Percentiles rank a stretch among this genome's conserved stretches.
Conservation (phyloP, 2,888 invertebrate genomes). For the Dicyrtomina minuta region DNA sequence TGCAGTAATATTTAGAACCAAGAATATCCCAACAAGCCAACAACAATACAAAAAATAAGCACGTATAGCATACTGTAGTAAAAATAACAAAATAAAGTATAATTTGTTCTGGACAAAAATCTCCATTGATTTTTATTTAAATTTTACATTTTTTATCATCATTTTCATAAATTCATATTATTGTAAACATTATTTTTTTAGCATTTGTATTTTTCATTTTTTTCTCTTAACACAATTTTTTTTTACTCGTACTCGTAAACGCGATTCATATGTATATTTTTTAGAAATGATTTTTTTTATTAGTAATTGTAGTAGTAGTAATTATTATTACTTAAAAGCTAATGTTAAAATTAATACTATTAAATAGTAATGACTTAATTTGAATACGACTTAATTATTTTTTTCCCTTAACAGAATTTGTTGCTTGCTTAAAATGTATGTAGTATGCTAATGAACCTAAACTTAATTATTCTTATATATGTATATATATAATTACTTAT, state of each 20-base stretch:
- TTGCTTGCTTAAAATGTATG: slow-evolving; percentile 2
- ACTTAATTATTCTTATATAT: background rate
- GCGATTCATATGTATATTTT: background rate
- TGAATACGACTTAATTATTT: no score
- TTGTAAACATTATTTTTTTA: slow-evolving; percentile 7
- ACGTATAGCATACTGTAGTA: no score
- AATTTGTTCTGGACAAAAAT: slow-evolving; percentile 6
- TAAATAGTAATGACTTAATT: background rate
- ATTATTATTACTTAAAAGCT: background rate
- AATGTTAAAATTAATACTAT: background rate
- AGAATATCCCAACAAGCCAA: no score
- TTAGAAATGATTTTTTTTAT: background rate
- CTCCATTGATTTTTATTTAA: slow-evolving; percentile 8
- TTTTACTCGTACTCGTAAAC: background rate
- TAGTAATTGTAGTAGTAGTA: background rate
- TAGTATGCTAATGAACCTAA: background rate
- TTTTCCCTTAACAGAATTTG: no score
- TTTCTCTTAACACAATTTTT: background rate
- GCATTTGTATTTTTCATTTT: slow-evolving; percentile 11
- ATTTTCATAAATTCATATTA: slow-evolving; percentile 6
- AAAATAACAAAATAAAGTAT: no score
- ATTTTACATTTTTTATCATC: slow-evolving; percentile 13
- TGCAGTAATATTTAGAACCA: no score
- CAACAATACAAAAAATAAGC: no score
- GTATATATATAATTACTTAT: slow-evolving; percentile 1